Evolutionary conservation across 2,888 invertebrate genomes (phyloP).

Genomic region (Microctonus hyperodae): DNA sequence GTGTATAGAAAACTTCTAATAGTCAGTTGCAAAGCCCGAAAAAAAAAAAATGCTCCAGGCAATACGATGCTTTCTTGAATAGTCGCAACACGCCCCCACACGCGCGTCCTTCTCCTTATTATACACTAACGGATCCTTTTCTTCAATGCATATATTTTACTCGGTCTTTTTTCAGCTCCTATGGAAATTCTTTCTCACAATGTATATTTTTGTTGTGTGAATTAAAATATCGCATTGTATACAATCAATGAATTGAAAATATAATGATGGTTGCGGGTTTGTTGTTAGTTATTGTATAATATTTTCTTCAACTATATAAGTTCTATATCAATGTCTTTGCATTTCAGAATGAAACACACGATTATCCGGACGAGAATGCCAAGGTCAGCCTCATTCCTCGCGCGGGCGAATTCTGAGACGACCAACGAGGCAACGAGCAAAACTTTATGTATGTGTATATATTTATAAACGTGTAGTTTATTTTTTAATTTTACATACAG

Average conservation of each 20-base stretch:
- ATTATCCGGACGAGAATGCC: slow-evolving; percentile 55
- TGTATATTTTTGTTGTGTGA: neutral
- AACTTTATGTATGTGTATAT: slow-evolving; percentile 29
- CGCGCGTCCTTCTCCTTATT: slow-evolving; percentile 35
- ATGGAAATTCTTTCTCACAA: slow-evolving; percentile 14
- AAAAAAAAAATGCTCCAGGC: slow-evolving; percentile 27
- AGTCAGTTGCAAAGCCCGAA: slow-evolving; percentile 47
- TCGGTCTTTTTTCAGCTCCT: neutral
- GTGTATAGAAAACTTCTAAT: slow-evolving; percentile 34
- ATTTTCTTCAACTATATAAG: slow-evolving; percentile 29
- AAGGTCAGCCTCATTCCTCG: slow-evolving; percentile 57
- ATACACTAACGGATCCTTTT: slow-evolving; percentile 15
- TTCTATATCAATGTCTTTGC: slow-evolving; percentile 32
- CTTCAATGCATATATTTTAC: slow-evolving; percentile 7
- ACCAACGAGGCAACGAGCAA: slow-evolving; percentile 33
- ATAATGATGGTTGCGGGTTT: neutral
- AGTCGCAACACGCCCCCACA: slow-evolving; percentile 57
- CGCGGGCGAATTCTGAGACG: slow-evolving; percentile 19
- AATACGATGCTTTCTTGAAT: slow-evolving; percentile 50
- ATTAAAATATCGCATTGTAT: neutral
- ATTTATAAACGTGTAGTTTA: no score
- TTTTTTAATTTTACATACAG: neutral
- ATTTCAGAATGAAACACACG: slow-evolving; percentile 31
- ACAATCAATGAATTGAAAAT: neutral
- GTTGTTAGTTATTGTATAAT: slow-evolving; percentile 18